phyloP scores from a whole-genome alignment of 2,888 invertebrate species.

The Branchipolynoe longqiensis region DNA sequence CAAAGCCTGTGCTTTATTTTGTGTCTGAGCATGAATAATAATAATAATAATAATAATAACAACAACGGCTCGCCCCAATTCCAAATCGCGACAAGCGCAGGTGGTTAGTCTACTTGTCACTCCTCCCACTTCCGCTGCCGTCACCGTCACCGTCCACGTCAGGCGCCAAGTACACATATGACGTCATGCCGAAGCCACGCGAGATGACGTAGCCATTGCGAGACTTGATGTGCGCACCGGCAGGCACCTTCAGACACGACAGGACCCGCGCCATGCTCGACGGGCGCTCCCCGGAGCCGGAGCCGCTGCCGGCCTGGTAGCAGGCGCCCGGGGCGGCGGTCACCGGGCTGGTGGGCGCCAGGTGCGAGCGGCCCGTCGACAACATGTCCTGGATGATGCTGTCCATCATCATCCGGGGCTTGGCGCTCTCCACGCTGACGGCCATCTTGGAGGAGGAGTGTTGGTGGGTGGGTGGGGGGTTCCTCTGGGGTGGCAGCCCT shows the following conservation, averaged over 20 bases:
- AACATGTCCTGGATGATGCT: constrained; percentile 31
- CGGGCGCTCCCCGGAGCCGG: not conserved
- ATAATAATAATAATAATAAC: too few species aligned
- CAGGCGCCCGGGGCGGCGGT: not conserved
- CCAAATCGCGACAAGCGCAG: too few species aligned
- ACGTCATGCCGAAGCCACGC: constrained; percentile 27
- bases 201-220: constrained; percentile 31
- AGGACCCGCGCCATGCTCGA: not conserved
- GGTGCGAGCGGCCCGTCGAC: not conserved
- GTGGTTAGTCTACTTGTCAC: too few species aligned
- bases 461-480: too few species aligned
- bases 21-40: too few species aligned
- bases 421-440: not conserved
- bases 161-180: constrained; percentile 23
- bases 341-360: not conserved
- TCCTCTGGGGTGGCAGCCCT: too few species aligned
- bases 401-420: constrained; percentile 23
- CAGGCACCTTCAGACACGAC: not conserved
- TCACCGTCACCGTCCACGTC: not conserved
- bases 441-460: constrained; percentile 43
- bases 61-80: too few species aligned
- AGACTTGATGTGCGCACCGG: not conserved
- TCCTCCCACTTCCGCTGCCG: too few species aligned
- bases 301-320: not conserved
- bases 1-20: too few species aligned